Evolutionary conservation across 2,888 invertebrate genomes (phyloP).

Genomic region (Lymantria dispar): DNA sequence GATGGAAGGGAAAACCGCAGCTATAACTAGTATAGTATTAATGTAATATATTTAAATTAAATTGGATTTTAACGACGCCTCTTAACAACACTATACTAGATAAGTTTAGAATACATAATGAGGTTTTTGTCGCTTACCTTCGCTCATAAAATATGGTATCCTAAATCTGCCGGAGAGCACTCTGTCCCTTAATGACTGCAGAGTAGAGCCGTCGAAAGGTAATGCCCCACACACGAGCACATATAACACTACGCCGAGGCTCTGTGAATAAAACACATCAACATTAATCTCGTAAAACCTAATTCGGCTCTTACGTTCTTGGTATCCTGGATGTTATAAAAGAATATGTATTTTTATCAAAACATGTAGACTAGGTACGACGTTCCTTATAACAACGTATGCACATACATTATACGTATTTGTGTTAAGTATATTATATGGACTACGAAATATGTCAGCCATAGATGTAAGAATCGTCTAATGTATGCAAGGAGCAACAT

Average conservation of each 20-base stretch:
- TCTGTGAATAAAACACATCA: slow-evolving; percentile 80
- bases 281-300: not conserved
- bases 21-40: no score
- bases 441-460: no score
- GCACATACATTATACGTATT: not conserved
- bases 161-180: slow-evolving; percentile 97
- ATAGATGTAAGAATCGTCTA: no score
- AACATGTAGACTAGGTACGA: not conserved
- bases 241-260: slow-evolving; percentile 97
- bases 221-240: slow-evolving; percentile 97
- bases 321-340: not conserved
- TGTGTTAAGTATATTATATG: not conserved
- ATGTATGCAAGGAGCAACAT: no score
- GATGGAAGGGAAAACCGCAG: no score
- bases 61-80: no score
- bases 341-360: not conserved
- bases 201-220: slow-evolving; percentile 97
- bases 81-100: slow-evolving; percentile 6
- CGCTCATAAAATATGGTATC: slow-evolving; percentile 99
- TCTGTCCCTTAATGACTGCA: slow-evolving; percentile 94
- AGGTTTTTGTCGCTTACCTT: slow-evolving; percentile 84
- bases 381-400: not conserved
- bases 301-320: not conserved
- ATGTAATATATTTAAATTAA: not conserved
- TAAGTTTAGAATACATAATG: slow-evolving; percentile 19